A percentile compares a stretch with the other conserved stretches of the same genome.
Evolutionary conservation across 2,888 invertebrate species (phyloP).

Genomic region (Lamproptera curius): DNA sequence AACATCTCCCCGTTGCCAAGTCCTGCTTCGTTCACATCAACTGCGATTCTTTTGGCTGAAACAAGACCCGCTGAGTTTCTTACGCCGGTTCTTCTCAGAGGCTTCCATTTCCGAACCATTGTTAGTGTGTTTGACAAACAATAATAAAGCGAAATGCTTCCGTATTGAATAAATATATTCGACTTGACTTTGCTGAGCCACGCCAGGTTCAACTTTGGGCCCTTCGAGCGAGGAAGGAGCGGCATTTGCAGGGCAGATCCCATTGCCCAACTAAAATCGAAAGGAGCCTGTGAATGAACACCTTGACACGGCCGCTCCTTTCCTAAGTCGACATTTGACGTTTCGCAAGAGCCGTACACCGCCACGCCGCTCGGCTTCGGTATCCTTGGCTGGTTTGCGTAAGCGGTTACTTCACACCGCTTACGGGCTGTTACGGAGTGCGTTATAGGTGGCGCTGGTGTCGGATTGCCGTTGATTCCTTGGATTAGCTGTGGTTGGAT

Average conservation of each 20-base stretch:
- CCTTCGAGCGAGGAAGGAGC: constrained; percentile 3
- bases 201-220: background rate
- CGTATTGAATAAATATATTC: no score
- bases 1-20: no score
- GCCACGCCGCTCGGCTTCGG: constrained; percentile 20
- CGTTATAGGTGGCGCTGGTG: constrained; percentile 26
- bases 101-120: no score
- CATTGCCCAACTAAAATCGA: constrained; percentile 59
- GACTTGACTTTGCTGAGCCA: no score
- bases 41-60: no score
- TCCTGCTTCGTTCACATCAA: no score
- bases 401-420: constrained; percentile 34
- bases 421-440: constrained; percentile 22
- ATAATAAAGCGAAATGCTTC: no score
- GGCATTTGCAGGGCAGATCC: constrained; percentile 41
- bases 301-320: constrained; percentile 66
- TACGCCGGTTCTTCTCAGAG: no score
- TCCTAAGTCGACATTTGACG: constrained; percentile 62
- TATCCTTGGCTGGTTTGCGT: constrained; percentile 44
- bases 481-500: background rate
- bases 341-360: constrained; percentile 35
- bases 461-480: constrained; percentile 5
- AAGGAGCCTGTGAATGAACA: constrained; percentile 45
- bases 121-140: no score
- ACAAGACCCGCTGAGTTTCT: no score